Percentiles rank a stretch among this genome's conserved stretches.
Conservation (phyloP, 2,888 invertebrate species). For the Enoplolaimus lenunculus region DNA sequence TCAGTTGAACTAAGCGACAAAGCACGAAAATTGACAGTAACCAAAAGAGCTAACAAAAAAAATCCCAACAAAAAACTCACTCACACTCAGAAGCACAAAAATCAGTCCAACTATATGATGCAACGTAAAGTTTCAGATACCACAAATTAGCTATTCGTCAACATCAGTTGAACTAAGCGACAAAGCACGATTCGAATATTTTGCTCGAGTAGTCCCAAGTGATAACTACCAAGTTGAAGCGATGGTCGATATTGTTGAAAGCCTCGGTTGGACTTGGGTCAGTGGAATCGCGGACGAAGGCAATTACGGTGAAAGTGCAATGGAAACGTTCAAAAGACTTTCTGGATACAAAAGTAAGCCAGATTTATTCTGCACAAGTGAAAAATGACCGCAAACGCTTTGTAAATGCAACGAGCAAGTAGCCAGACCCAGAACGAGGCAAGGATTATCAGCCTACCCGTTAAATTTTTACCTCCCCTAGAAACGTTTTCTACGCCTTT, state of each 20-base stretch:
- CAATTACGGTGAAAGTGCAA: slow-evolving; percentile 59
- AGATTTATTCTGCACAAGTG: no score
- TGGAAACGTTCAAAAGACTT: slow-evolving; percentile 40
- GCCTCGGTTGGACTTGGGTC: slow-evolving; percentile 59
- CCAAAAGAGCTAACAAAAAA: no score
- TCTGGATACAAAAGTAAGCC: slow-evolving; percentile 38
- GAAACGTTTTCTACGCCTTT: no score
- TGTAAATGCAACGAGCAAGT: no score
- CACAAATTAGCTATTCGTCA: slow-evolving; percentile 58
- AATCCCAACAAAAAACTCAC: no score
- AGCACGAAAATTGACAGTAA: no score
- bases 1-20: slow-evolving; percentile 57
- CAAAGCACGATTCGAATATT: slow-evolving; percentile 56
- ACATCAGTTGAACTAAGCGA: slow-evolving; percentile 58
- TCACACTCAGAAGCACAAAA: no score
- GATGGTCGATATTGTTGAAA: slow-evolving; percentile 54
- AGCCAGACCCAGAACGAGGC: no score
- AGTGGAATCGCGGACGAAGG: slow-evolving; percentile 62
- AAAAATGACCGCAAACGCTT: no score
- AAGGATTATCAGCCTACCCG: no score
- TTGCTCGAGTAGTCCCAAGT: slow-evolving; percentile 57
- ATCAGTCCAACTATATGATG: no score
- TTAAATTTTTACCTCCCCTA: no score
- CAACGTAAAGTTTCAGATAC: slow-evolving; percentile 52
- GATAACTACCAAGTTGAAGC: slow-evolving; percentile 58